Conservation (phyloP, 1,140 invertebrate species). For the Physella acuta region DNA sequence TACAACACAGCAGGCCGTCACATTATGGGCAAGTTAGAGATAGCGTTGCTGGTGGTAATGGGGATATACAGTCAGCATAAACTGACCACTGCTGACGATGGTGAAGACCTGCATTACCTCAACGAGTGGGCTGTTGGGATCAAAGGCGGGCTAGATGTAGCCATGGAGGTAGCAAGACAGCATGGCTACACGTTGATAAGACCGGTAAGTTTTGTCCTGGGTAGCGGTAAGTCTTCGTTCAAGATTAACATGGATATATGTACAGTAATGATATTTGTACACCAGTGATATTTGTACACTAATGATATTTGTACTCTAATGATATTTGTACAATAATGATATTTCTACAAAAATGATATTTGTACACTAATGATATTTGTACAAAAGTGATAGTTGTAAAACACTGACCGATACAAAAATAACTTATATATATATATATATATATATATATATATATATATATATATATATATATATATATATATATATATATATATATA, state of each 20-base stretch:
- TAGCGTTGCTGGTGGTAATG: too few species aligned
- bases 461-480: not conserved
- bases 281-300: too few species aligned
- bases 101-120: not conserved
- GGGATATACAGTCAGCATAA: too few species aligned
- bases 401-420: not conserved
- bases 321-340: not conserved
- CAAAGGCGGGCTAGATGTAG: not conserved
- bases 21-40: too few species aligned
- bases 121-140: slow-evolving; percentile 6
- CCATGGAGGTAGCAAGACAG: slow-evolving; percentile 5
- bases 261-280: not conserved
- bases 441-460: not conserved
- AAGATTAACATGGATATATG: too few species aligned
- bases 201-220: too few species aligned
- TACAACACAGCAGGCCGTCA: too few species aligned
- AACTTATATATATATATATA: not conserved
- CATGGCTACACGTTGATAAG: not conserved
- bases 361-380: not conserved
- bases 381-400: not conserved
- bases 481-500: slow-evolving; percentile 18
- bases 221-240: not conserved
- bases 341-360: not conserved
- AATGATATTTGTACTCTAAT: not conserved
- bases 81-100: too few species aligned